These are phyloP conservation scores for Danaus chrysippus DNA, from an alignment of 2,888 invertebrate genomes.

Conservation along the genomic window DNA sequence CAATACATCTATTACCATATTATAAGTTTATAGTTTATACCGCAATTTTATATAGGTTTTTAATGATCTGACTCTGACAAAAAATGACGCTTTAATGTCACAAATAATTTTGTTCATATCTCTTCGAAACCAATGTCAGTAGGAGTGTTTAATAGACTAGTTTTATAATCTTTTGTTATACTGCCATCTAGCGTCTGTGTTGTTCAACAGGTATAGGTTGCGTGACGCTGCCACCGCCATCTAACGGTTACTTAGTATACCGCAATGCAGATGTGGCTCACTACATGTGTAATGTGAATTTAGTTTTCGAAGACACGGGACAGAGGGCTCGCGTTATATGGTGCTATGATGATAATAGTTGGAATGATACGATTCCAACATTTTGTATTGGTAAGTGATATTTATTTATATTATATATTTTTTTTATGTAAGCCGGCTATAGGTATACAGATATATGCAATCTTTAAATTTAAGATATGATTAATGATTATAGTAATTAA, in stretches of 20 bases:
- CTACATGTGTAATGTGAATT: slow-evolving; percentile 84
- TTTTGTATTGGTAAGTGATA: slow-evolving; percentile 81
- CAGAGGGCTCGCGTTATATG: slow-evolving; percentile 79
- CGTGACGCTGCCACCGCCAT: slow-evolving; percentile 81
- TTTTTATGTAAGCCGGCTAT: background rate
- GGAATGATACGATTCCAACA: slow-evolving; percentile 80
- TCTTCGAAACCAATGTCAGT: no score
- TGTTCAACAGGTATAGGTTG: slow-evolving; percentile 81
- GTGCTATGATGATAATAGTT: slow-evolving; percentile 82
- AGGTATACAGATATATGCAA: no score
- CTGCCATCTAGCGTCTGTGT: slow-evolving; percentile 27
- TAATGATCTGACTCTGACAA: no score
- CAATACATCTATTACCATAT: background rate
- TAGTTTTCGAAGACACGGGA: slow-evolving; percentile 83
- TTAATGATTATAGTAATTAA: no score
- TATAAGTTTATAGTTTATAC: background rate
- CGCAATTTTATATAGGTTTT: no score
- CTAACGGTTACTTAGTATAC: slow-evolving; percentile 83
- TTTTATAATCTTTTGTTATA: background rate
- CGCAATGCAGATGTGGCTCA: slow-evolving; percentile 82
- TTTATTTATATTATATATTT: background rate
- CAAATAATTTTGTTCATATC: no score
- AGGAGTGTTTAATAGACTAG: no score
- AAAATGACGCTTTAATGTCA: no score
- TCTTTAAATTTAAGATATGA: no score